Conservation (phyloP, 2,113 vertebrate genomes). For the Garra rufa region DNA sequence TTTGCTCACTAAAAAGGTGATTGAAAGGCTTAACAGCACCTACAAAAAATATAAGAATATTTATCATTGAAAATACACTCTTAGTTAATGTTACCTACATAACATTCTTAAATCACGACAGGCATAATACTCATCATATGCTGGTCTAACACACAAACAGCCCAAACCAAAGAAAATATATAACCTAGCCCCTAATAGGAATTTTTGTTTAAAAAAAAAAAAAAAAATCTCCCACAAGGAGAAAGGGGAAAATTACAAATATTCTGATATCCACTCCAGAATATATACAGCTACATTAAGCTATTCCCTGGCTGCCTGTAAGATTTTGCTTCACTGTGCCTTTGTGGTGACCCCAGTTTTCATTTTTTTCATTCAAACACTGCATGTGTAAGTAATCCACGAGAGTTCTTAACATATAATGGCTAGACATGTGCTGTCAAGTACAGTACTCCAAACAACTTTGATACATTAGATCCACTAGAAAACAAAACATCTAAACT, state of each 20-base stretch:
- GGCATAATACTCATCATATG: background rate
- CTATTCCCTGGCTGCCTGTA: conserved; percentile 69
- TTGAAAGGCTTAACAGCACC: background rate
- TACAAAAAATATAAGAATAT: background rate
- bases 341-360: conserved; percentile 65
- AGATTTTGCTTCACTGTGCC: conserved; percentile 66
- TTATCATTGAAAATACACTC: background rate
- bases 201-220: conserved; percentile 51
- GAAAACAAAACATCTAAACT: background rate
- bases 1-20: background rate
- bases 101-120: background rate
- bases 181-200: conserved; percentile 53
- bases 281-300: conserved; percentile 75
- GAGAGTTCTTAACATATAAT: conserved; percentile 70
- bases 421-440: conserved; percentile 61
- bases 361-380: conserved; percentile 60
- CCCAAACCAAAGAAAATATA: conserved; percentile 18
- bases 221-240: conserved; percentile 62
- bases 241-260: conserved; percentile 65
- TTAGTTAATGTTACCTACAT: background rate
- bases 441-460: conserved; percentile 60
- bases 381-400: conserved; percentile 78
- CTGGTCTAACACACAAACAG: background rate
- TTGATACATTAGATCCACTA: conserved; percentile 49
- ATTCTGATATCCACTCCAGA: conserved; percentile 53